Base-by-base conservation (phyloP, 1,140 invertebrate genomes). In the Lineus longissimus region DNA sequence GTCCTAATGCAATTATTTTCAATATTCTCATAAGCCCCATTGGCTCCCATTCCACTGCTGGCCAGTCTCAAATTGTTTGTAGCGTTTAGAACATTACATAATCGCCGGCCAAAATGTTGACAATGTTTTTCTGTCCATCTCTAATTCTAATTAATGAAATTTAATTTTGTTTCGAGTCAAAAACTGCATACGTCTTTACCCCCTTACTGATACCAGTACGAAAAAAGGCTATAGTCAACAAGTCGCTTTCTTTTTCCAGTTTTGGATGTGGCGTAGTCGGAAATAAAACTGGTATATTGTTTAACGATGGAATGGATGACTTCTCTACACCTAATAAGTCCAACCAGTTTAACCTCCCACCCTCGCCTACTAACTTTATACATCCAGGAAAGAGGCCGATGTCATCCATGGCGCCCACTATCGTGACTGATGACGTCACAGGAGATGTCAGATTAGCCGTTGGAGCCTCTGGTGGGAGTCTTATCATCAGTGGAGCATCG, bases 271-370 rank as follows among this genome's bases (percentile, higher is more conserved):
- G 73, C 36, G 66, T 81, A 6, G 60, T 76, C 6, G 84, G 84
- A 7, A 68, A 86, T 25, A 86, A 86, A 57, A 96, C 95, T 0
- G 96, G 95, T 33, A 94, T 99, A 43, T 82, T 98, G 2, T 86
- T 95, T 69, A 99, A 98, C 82, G 89, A 91, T 76, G 89, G 88
- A 56, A 97, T 98, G 94, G 93, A 97, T 78, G 95, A 98, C 77
- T 98, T 99, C 81, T 90, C 92, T 0, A 86, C 88, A 1, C 88
- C 92, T 0, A 88, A 75, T 43, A 68, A 87, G 67, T 81, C 84
- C 13, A 98, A 93, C 80, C 87, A 85, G 57, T 95, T 91, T 72
- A 88, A 87, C 0, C 56, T 97, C 43, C 88, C 90, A 7, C 87
- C 88, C 0, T 90, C 89, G 0, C 68, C 87, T 2, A 87, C 87